Conservation (phyloP, 2,888 invertebrate genomes). For the Tinea trinotella region DNA sequence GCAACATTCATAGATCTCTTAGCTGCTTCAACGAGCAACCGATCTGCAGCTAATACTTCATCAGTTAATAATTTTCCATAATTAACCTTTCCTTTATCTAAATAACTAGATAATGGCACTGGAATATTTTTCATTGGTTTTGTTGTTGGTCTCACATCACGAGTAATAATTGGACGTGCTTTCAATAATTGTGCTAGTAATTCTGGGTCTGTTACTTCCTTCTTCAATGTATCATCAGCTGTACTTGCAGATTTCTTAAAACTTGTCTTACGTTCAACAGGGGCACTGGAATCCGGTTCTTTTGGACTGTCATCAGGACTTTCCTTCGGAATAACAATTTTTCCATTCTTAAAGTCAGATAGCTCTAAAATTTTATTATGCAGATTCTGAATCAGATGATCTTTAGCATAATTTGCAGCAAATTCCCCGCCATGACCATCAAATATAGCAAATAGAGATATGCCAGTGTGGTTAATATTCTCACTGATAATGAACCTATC, state of each 20-base stretch:
- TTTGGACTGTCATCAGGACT: conserved; percentile 55
- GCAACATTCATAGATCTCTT: conserved; percentile 83
- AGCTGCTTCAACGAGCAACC: conserved; percentile 84
- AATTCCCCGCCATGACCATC: conserved; percentile 97
- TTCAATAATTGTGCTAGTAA: conserved; percentile 76
- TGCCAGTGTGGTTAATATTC: conserved; percentile 87
- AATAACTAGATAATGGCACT: conserved; percentile 74
- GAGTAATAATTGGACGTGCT: conserved; percentile 70
- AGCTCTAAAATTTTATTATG: conserved; percentile 83
- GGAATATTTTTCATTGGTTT: conserved; percentile 58
- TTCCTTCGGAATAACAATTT: conserved; percentile 45
- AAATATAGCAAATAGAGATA: conserved; percentile 92
- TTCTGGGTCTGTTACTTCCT: conserved; percentile 79
- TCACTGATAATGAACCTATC: conserved; percentile 92
- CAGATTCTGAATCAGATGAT: conserved; percentile 86
- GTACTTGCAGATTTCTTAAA: conserved; percentile 78
- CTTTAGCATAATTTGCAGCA: conserved; percentile 93
- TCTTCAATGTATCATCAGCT: conserved; percentile 69
- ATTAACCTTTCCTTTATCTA: conserved; percentile 83
- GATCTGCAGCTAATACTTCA: conserved; percentile 89
- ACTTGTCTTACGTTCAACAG: conserved; percentile 74
- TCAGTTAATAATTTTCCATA: conserved; percentile 87
- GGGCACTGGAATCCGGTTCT: conserved; percentile 41
- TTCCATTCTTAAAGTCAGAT: conserved; percentile 77
- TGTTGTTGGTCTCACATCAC: conserved; percentile 69